Evolutionary conservation across 2,113 vertebrate genomes (phyloP).

Genomic region (Thalassoma bifasciatum): DNA sequence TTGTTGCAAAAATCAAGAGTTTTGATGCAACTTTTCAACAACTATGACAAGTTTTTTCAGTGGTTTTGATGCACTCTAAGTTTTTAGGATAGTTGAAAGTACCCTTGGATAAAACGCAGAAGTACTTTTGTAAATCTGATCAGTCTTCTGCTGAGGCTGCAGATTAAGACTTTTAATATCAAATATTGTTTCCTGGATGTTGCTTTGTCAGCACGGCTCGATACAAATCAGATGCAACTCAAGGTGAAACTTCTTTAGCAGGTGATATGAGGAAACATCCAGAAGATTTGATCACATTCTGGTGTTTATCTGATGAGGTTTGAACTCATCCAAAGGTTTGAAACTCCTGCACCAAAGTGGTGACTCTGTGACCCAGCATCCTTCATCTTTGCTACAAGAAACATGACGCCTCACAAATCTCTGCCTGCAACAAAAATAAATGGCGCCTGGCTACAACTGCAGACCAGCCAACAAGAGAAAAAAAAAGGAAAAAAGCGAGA

Average conservation of each 20-base stretch:
- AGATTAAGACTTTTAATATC: constrained; percentile 32
- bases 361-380: background rate
- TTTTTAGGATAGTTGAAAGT: too few species aligned
- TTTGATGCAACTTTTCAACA: too few species aligned
- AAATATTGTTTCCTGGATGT: constrained; percentile 24
- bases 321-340: background rate
- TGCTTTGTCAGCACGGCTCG: constrained; percentile 53
- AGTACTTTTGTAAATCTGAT: constrained; percentile 23
- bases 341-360: constrained; percentile 27
- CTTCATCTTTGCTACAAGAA: constrained; percentile 67
- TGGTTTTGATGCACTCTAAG: too few species aligned
- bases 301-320: constrained; percentile 40
- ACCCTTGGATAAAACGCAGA: too few species aligned
- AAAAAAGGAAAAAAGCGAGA: constrained; percentile 63
- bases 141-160: constrained; percentile 58
- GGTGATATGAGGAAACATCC: constrained; percentile 25
- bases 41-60: too few species aligned
- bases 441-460: constrained; percentile 78
- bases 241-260: constrained; percentile 42
- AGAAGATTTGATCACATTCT: background rate
- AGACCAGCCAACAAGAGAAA: constrained; percentile 47
- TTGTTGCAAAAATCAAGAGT: too few species aligned
- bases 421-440: constrained; percentile 93
- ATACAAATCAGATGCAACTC: constrained; percentile 58
- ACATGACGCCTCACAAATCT: constrained; percentile 85